phyloP scores from a whole-genome alignment of 1,140 invertebrate genomes.

The Zaprionus nigranus region DNA sequence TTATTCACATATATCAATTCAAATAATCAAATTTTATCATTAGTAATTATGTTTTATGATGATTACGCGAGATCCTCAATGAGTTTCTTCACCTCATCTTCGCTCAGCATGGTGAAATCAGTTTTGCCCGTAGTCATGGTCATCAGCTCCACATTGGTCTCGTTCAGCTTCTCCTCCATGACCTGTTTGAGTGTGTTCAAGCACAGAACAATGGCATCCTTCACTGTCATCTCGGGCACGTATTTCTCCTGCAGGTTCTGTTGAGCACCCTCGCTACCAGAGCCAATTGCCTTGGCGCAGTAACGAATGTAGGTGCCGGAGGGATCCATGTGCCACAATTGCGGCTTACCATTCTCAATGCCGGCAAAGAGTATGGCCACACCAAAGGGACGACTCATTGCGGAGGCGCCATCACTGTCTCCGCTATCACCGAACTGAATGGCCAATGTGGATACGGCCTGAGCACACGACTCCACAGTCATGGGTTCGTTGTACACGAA shows the following conservation, averaged over 20 bases:
- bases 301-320: constrained; percentile 99
- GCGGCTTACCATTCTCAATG: constrained; percentile 93
- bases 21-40: constrained; percentile 44
- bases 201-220: constrained; percentile 96
- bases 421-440: constrained; percentile 99
- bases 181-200: constrained; percentile 99
- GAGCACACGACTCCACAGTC: constrained; percentile 98
- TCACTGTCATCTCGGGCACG: constrained; percentile 94
- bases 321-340: constrained; percentile 99
- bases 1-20: constrained; percentile 66
- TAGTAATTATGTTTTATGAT: not conserved
- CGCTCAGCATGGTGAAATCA: constrained; percentile 95
- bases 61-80: constrained; percentile 85
- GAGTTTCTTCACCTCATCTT: constrained; percentile 95
- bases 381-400: constrained; percentile 99
- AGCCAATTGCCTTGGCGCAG: constrained; percentile 99
- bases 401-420: constrained; percentile 95
- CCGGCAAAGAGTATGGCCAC: constrained; percentile 97
- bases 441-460: constrained; percentile 98
- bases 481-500: constrained; percentile 98
- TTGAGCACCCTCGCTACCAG: constrained; percentile 99
- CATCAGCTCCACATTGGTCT: constrained; percentile 99
- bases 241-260: constrained; percentile 94
- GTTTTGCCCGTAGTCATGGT: constrained; percentile 93
- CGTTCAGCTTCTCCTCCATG: constrained; percentile 99